phyloP scores from a whole-genome alignment of 2,888 invertebrate species.

The Netelia inedita region DNA sequence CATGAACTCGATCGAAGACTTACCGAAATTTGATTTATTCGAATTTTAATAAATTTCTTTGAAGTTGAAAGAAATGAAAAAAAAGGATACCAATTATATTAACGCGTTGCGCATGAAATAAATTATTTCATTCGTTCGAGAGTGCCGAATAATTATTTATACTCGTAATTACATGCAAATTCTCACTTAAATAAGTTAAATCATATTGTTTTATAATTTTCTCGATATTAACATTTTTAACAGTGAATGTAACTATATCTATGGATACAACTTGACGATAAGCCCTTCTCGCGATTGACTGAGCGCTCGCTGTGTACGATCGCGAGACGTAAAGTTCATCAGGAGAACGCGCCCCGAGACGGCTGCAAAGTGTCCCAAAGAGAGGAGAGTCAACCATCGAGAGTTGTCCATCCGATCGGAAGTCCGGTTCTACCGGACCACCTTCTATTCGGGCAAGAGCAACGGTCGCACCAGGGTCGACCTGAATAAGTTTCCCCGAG shows the following conservation, averaged over 20 bases:
- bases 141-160: too few relatives aligned
- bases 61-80: too few relatives aligned
- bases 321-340: constrained; percentile 26
- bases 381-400: constrained; percentile 49
- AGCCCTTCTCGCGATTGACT: background rate
- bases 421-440: constrained; percentile 45
- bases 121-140: too few relatives aligned
- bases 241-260: background rate
- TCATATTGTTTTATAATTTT: background rate
- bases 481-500: constrained; percentile 36
- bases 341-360: constrained; percentile 4
- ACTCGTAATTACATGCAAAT: too few relatives aligned
- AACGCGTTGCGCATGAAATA: too few relatives aligned
- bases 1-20: background rate
- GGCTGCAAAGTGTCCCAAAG: constrained; percentile 34
- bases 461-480: background rate
- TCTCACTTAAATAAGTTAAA: too few relatives aligned
- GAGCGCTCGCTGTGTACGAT: background rate
- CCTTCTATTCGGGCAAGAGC: constrained; percentile 22
- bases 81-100: too few relatives aligned
- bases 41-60: background rate
- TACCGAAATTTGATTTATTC: background rate
- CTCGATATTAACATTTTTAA: background rate
- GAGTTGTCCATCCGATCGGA: constrained; percentile 59
- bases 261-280: background rate